Evolutionary conservation across 2,113 vertebrate genomes (phyloP).

Genomic region (Phycodurus eques): DNA sequence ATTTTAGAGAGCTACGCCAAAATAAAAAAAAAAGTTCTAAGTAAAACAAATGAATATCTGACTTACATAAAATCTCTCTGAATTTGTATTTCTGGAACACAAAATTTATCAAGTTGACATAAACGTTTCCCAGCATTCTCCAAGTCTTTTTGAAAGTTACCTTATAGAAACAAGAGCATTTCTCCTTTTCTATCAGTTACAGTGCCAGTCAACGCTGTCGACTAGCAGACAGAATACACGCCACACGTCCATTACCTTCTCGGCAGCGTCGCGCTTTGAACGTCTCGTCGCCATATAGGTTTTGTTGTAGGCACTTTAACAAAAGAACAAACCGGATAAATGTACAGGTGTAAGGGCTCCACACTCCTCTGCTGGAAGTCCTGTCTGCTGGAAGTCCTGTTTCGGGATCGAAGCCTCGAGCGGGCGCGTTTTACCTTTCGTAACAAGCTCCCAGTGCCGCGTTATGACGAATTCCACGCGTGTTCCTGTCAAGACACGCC

Average conservation of each 20-base stretch:
- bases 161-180: not conserved
- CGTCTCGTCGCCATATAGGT: slow-evolving; percentile 27
- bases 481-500: too few species aligned
- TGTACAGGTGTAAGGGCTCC: not conserved
- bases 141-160: too few species aligned
- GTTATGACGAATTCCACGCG: too few species aligned
- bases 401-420: fast-evolving
- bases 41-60: too few species aligned
- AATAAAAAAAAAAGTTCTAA: too few species aligned
- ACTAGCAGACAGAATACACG: not conserved
- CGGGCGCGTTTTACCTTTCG: slow-evolving; percentile 52
- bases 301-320: not conserved
- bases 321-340: not conserved
- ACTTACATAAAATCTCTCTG: not conserved
- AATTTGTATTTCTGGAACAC: not conserved
- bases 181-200: not conserved
- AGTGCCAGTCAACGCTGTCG: too few species aligned
- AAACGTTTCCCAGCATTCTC: not conserved
- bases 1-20: too few species aligned
- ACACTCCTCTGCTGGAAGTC: not conserved
- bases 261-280: slow-evolving; percentile 1
- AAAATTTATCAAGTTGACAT: not conserved
- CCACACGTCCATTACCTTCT: slow-evolving; percentile 3
- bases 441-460: slow-evolving; percentile 32
- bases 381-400: fast-evolving